A percentile compares a stretch with the other conserved stretches of the same genome.
Conservation (phyloP, 2,888 invertebrate genomes). For the Parapristionchus giblindavisi region DNA sequence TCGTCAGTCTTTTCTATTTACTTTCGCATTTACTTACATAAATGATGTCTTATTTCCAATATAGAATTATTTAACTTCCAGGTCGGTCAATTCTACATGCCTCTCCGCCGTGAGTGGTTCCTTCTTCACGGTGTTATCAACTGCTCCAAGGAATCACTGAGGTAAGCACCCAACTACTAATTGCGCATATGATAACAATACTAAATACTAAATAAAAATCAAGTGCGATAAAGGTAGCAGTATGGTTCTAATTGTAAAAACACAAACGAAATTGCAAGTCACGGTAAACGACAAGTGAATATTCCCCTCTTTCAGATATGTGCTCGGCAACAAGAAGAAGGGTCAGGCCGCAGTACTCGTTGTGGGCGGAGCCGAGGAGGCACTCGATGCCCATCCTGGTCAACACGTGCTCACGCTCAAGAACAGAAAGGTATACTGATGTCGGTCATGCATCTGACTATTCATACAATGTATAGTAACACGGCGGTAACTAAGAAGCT, state of each 20-base stretch:
- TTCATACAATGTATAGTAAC: neutral
- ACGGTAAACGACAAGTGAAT: too few relatives aligned
- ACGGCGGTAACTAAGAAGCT: neutral
- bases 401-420: slow-evolving; percentile 57
- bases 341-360: slow-evolving; percentile 56
- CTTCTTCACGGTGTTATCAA: slow-evolving; percentile 38
- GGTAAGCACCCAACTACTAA: neutral
- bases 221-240: too few relatives aligned
- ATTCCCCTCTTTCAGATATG: slow-evolving; percentile 17
- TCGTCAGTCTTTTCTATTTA: slow-evolving; percentile 33
- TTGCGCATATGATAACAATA: neutral
- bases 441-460: neutral
- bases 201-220: too few relatives aligned
- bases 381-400: slow-evolving; percentile 59
- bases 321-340: slow-evolving; percentile 43
- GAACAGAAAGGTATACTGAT: slow-evolving; percentile 29
- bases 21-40: too few relatives aligned
- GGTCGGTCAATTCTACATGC: slow-evolving; percentile 34
- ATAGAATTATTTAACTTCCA: too few relatives aligned
- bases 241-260: too few relatives aligned
- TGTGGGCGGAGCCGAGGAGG: slow-evolving; percentile 61
- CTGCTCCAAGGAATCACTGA: slow-evolving; percentile 35
- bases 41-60: too few relatives aligned
- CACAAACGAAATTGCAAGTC: too few relatives aligned
- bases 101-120: slow-evolving; percentile 35